phyloP scores from a whole-genome alignment of 2,113 vertebrate genomes.

The Oryzias curvinotus region DNA sequence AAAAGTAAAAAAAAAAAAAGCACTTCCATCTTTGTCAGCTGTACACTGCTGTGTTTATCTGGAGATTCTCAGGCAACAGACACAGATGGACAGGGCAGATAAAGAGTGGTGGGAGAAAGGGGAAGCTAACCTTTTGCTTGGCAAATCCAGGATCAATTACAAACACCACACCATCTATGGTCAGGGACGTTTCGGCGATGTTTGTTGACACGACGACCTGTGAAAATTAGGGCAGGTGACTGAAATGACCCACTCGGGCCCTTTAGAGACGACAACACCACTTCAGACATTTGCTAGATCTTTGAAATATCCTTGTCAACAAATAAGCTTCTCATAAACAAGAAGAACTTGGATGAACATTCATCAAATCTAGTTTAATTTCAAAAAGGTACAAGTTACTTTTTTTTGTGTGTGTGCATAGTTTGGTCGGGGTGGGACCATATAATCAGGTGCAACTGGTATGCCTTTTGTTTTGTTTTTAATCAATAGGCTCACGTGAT shows the following conservation, averaged over 20 bases:
- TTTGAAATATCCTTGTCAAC: too few relatives aligned
- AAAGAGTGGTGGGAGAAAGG: constrained; percentile 38
- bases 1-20: constrained; percentile 76
- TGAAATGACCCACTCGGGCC: constrained; percentile 16
- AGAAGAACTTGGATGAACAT: too few relatives aligned
- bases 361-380: too few relatives aligned
- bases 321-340: too few relatives aligned
- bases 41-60: constrained; percentile 69
- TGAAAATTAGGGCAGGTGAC: constrained; percentile 37
- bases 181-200: constrained; percentile 96
- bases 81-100: constrained; percentile 68
- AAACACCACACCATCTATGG: constrained; percentile 96
- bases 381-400: too few relatives aligned
- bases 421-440: too few relatives aligned
- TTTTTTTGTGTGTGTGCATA: too few relatives aligned
- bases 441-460: too few relatives aligned
- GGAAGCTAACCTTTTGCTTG: constrained; percentile 91
- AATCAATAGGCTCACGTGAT: too few relatives aligned
- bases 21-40: constrained; percentile 73
- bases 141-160: constrained; percentile 99
- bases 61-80: constrained; percentile 72
- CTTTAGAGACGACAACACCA: not conserved
- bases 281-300: not conserved
- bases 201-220: constrained; percentile 98
- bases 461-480: too few relatives aligned